Evolutionary conservation across 2,113 vertebrate genomes (phyloP).

Genomic region (Mustela lutreola): DNA sequence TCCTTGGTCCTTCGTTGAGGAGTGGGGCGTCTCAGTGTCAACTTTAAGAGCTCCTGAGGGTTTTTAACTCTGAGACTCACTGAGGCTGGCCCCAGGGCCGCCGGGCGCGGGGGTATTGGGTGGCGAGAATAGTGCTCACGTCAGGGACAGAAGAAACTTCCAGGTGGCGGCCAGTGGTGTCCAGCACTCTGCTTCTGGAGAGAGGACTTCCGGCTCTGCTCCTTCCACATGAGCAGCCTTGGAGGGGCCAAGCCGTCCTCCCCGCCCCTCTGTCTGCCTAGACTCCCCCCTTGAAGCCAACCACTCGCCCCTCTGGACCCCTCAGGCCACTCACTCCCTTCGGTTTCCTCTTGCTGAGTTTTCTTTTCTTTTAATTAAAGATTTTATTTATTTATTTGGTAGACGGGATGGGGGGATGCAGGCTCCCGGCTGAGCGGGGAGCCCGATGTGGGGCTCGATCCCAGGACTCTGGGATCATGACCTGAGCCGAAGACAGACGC

Average conservation of each 20-base stretch:
- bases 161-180: no score
- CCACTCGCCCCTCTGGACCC: not conserved
- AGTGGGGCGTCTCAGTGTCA: not conserved
- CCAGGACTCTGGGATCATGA: no score
- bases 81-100: not conserved
- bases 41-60: not conserved
- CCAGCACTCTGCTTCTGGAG: not conserved
- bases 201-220: not conserved
- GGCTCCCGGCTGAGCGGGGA: no score
- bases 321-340: not conserved
- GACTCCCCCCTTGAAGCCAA: not conserved
- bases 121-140: not conserved
- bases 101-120: not conserved
- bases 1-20: not conserved
- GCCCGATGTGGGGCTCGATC: no score
- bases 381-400: no score
- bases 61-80: not conserved
- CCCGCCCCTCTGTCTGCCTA: not conserved
- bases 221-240: not conserved
- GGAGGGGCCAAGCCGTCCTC: not conserved
- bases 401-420: no score
- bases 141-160: not conserved
- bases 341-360: not conserved
- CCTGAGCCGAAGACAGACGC: no score
- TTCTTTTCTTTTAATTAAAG: no score